Conservation (phyloP, 2,888 invertebrate species). For the Pyrrhopygopsis socrates region DNA sequence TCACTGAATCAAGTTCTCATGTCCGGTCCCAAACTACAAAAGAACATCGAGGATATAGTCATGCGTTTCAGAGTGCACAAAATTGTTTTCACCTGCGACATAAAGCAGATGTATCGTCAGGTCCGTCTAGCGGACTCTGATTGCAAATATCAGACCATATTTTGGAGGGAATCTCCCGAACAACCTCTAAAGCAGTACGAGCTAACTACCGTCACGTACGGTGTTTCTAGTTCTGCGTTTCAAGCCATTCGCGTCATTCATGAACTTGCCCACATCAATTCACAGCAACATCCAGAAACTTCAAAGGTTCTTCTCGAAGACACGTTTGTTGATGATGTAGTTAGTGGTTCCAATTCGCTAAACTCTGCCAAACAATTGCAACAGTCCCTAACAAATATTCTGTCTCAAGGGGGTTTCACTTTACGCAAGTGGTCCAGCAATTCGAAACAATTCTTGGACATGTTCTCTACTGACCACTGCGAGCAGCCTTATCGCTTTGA, state of each 20-base stretch:
- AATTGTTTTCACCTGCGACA: conserved; percentile 80
- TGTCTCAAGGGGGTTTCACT: conserved; percentile 8
- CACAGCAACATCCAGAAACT: conserved; percentile 9
- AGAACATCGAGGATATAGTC: conserved; percentile 75
- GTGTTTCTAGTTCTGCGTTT: conserved; percentile 66
- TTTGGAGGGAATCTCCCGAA: conserved; percentile 75
- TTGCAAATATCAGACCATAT: conserved; percentile 73
- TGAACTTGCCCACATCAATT: conserved; percentile 35
- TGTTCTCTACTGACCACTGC: neutral
- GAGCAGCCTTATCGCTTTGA: conserved; percentile 24
- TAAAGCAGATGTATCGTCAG: conserved; percentile 82
- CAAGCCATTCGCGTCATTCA: conserved; percentile 56
- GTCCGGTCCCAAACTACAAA: conserved; percentile 74
- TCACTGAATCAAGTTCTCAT: conserved; percentile 73
- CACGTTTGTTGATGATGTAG: conserved; percentile 54
- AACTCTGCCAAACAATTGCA: neutral
- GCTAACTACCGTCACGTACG: conserved; percentile 78
- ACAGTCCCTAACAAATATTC: neutral
- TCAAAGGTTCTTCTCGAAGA: conserved; percentile 43
- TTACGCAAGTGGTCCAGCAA: conserved; percentile 35
- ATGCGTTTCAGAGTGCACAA: conserved; percentile 67
- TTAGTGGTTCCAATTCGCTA: conserved; percentile 22
- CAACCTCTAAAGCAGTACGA: conserved; percentile 71
- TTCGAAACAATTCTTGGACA: neutral
- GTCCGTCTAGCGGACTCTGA: conserved; percentile 66